Evolutionary conservation across 1,140 invertebrate species (phyloP), one percentile per base, ranked within the genome.

Genomic region (Maconellicoccus hirsutus): DNA sequence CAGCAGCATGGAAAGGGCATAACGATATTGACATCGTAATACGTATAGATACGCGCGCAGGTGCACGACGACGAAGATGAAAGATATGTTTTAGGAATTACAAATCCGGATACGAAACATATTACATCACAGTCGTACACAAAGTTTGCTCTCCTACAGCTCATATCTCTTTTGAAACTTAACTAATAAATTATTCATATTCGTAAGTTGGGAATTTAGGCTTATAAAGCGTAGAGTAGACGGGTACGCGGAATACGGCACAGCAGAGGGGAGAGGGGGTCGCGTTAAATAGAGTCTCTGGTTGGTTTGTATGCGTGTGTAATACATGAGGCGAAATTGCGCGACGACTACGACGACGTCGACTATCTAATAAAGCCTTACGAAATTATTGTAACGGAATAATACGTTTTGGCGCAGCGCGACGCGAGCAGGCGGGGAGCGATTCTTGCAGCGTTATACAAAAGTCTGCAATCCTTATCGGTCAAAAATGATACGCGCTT

Each of bases 111-210:
- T 52, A 52, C 42, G 42, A 52, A 52, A 52, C 42, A 52, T 52
- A 52, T 52, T 52, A 52, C 42, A 52, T 52, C 42, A 52, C 42
- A 52, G 42, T 52, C n/a, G 42, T 52, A 52, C 12, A 33, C 42
- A 52, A 52, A 52, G 42, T 52, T 52, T 52, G 42, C 42, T 52
- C n/a, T 52, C 42, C 42, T 52, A 52, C n/a, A 52, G 42, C 42
- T 66, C 61, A 26, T 26, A 66, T 66, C 61, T 66, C 61, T 26
- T n/a, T 66, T 66, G 61, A 66, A 66, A 66, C 61, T 66, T 66
- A 12, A 66, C 61, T 66, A 66, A 66, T 66, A 66, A 66, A 66
- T 66, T 66, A 66, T 66, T 66, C 61, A 66, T 66, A 66, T 66
- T 66, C 25, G 22, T 66, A 26, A 25, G 61, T 26, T 66, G 22